A percentile compares a stretch with the other conserved stretches of the same genome.
Conservation (phyloP, 2,113 vertebrate genomes). For the Sterrhoptilus dennistouni region DNA sequence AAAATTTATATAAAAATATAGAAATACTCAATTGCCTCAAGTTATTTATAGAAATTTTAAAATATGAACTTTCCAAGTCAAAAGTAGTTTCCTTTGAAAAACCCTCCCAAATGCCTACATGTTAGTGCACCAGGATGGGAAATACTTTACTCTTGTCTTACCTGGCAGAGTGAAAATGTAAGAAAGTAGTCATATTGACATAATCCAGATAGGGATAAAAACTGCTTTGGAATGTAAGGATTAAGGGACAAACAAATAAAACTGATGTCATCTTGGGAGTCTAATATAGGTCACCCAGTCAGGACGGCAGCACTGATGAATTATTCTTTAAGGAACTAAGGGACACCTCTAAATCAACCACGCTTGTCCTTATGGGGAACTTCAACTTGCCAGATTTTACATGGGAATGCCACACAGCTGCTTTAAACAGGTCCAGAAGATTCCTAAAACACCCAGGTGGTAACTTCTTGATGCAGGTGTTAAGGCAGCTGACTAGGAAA, state of each 20-base stretch:
- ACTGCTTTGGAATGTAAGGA: neutral
- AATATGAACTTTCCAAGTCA: neutral
- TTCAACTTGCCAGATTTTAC: neutral
- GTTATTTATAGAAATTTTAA: neutral
- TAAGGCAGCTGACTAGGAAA: neutral
- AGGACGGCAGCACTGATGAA: neutral
- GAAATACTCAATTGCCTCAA: neutral
- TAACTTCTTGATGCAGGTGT: neutral
- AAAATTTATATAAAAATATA: neutral
- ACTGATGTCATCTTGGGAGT: accelerated
- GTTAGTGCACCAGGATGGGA: neutral
- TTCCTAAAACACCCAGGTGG: neutral
- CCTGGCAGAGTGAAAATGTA: neutral
- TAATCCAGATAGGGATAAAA: neutral
- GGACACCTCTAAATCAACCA: neutral
- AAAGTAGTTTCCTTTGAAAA: neutral
- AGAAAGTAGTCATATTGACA: neutral
- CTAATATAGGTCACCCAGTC: neutral
- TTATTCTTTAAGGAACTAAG: neutral
- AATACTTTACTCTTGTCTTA: neutral
- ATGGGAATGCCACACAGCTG: neutral
- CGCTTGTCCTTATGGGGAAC: neutral
- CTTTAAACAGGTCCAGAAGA: neutral
- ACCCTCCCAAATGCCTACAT: neutral
- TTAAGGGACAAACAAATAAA: neutral